Evolutionary conservation across 2,888 invertebrate species (phyloP).

Genomic region (Acronicta alni): DNA sequence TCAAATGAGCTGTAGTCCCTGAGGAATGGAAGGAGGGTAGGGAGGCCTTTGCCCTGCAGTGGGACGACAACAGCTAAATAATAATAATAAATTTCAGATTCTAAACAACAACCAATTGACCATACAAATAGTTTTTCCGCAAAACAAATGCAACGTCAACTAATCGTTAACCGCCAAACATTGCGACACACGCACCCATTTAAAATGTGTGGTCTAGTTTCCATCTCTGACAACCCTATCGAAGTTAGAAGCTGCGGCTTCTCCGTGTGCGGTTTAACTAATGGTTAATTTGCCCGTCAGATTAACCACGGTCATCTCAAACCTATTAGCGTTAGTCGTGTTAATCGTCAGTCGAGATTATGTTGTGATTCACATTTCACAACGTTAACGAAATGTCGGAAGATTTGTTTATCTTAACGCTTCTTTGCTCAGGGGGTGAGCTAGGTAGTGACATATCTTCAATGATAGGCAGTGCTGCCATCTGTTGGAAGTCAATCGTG

Average conservation of each 20-base stretch:
- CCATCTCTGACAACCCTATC: constrained; percentile 42
- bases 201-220: background rate
- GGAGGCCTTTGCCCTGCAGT: no score
- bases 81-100: no score
- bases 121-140: no score
- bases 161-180: no score
- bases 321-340: constrained; percentile 75
- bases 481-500: no score
- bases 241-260: constrained; percentile 31
- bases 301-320: constrained; percentile 76
- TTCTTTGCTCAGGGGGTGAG: background rate
- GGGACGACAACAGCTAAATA: no score
- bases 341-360: constrained; percentile 71
- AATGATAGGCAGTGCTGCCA: no score
- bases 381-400: constrained; percentile 43
- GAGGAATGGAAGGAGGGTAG: no score
- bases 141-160: no score
- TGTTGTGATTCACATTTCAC: constrained; percentile 68
- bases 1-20: no score
- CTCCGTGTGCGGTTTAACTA: constrained; percentile 76
- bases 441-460: background rate
- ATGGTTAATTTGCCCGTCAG: constrained; percentile 73
- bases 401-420: constrained; percentile 26
- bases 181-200: no score
- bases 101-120: no score